Conservation (phyloP, 2,113 vertebrate species). For the Apteryx owenii region DNA sequence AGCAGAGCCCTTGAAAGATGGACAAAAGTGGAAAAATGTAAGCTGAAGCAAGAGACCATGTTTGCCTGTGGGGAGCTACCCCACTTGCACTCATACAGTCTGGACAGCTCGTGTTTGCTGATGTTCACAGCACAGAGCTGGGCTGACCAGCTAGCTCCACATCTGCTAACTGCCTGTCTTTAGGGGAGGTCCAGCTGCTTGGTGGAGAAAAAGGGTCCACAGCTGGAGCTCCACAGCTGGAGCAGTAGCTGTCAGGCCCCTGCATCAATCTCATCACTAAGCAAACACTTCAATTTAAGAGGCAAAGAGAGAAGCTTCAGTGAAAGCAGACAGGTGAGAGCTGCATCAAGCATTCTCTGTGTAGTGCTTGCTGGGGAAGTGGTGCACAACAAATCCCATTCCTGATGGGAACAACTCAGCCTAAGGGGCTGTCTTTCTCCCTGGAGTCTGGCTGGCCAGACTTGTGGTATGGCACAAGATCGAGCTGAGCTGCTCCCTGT, state of each 20-base stretch:
- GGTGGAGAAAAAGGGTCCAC: neutral
- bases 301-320: neutral
- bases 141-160: neutral
- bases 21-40: fast-evolving
- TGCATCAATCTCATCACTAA: neutral
- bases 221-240: neutral
- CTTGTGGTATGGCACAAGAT: neutral
- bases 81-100: fast-evolving
- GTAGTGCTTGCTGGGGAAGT: no score
- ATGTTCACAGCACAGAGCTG: neutral
- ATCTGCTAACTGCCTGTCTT: neutral
- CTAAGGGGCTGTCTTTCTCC: no score
- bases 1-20: neutral
- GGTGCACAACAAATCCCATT: no score
- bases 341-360: no score
- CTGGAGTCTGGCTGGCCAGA: no score
- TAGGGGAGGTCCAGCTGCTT: neutral
- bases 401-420: no score
- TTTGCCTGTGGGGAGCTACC: neutral
- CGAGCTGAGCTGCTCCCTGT: neutral
- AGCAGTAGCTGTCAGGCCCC: neutral
- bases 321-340: no score
- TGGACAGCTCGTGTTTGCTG: neutral
- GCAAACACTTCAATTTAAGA: neutral
- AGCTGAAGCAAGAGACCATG: fast-evolving